Evolutionary conservation across 1,140 invertebrate genomes (phyloP), one percentile per base, ranked within the genome.

Genomic region (Octopus sinensis): DNA sequence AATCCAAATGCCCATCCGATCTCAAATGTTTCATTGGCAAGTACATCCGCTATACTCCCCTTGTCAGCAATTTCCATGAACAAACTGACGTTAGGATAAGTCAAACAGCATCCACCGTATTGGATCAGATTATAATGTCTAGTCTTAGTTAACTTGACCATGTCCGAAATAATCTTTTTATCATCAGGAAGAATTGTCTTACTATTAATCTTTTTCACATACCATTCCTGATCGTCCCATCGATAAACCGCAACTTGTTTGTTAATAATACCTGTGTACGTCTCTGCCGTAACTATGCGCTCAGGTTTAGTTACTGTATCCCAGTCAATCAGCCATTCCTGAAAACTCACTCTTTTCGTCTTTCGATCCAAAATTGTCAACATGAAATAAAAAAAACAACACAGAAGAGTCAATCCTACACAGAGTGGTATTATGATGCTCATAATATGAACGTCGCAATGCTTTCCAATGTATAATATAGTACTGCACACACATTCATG

Each of bases 1-100:
- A 83, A 85, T n/a, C 79, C 79, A 76, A 84, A 86, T 62, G 83
- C 85, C 83, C 83, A 86, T 54, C 84, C 81, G 4, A 86, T 80
- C 76, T 83, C 82, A 62, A 62, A 12, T 1, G 56, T 12, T 9
- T 62, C 56, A 1, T 12, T 9, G 9, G 9, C 1, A 62, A 62
- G 17, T 12, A 62, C 56, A 62, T 62, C 56, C 9, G 9, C 17
- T 17, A 62, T 9, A 62, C 56, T 62, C 4, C 56, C 56, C 56
- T 17, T 62, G 1, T 62, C 56, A 62, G 56, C 56, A 62, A 62
- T 17, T 9, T 9, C 9, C 9, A 62, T 1, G 17, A 62, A 62
- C 9, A 62, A 12, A 4, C 56, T 17, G 9, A 62, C 56, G 17
- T 62, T 62, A 12, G 56, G 56, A 12, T 9, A 9, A 12, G 9